Evolutionary conservation across 2,797 vertebrate genomes (phyloP), one percentile per base, ranked within the genome.

Genomic region (Etheostoma nigrum): DNA sequence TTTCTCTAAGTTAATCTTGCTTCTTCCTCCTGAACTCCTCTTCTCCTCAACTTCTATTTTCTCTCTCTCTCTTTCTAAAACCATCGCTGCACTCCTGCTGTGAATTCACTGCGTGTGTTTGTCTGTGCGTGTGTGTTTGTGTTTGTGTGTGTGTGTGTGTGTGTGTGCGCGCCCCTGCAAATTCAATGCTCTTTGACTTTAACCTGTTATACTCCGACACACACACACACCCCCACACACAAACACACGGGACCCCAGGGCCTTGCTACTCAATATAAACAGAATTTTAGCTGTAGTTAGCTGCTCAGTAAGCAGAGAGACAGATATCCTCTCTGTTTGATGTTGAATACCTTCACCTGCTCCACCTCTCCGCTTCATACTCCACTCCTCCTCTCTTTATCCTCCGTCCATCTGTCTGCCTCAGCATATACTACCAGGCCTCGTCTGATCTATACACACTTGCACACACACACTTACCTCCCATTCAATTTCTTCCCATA

Each of bases 341-440:
- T 75, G 84, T 61, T 2, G 42, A 19, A 73, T 52, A 54, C 52
- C 33, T 82, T 78, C 76, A 81, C 79, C 78, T 82, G 66, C 72
- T 30, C 73, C 71, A 75, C 79, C 75, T 83, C 67, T 72, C 58
- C 4, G 0, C 63, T 61, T 52, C 45, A 0, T 11, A 5, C 27
- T 45, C 67, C 69, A 60, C 44, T 76, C 76, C 13, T 67, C 77
- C 49, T 58, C 70, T 58, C 75, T 75, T 70, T 72, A 66, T 72
- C 67, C 74, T n/a, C 30, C 61, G 1, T 76, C 76, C 59, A 11
- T 44, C 33, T 30, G 48, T 64, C 66, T 30, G 30, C 25, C 45
- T 70, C 54, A 14, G 3, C 59, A 66, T 47, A 14, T 33, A 42
- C 64, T 27, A 4, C 33, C 9, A 33, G 58, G 58, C 64, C 40